Percentiles rank a stretch among this genome's conserved stretches.
Conservation (phyloP, 2,888 invertebrate species). For the Lasioglossum malachurum region DNA sequence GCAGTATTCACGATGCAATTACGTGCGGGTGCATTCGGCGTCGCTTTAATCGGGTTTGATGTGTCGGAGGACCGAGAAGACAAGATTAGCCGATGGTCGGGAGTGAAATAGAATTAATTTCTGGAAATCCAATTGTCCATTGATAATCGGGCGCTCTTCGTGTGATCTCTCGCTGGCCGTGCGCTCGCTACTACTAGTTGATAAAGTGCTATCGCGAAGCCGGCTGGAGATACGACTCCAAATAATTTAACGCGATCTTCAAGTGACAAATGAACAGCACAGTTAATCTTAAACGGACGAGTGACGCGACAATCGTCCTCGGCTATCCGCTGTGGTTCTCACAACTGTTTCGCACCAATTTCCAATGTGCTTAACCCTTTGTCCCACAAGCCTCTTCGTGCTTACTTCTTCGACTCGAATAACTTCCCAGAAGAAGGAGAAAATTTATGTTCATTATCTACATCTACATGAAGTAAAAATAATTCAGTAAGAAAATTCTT, state of each 20-base stretch:
- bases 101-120: slow-evolving; percentile 5
- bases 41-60: background rate
- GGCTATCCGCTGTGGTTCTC: background rate
- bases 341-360: background rate
- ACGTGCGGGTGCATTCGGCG: background rate
- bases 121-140: background rate
- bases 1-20: slow-evolving; percentile 2
- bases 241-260: background rate
- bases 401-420: background rate
- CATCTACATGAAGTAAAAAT: too few species aligned
- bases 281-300: background rate
- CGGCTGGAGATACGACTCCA: background rate
- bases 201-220: background rate
- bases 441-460: background rate
- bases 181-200: background rate
- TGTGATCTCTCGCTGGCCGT: background rate
- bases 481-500: background rate
- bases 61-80: background rate
- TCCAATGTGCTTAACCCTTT: background rate
- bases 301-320: background rate
- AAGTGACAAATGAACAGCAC: background rate
- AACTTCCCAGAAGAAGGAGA: background rate
- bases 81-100: background rate
- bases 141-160: background rate
- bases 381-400: background rate